Percentiles rank a stretch among this genome's conserved stretches.
Evolutionary conservation across 1,140 invertebrate genomes (phyloP).

Genomic region (Hylyphantes graminicola): DNA sequence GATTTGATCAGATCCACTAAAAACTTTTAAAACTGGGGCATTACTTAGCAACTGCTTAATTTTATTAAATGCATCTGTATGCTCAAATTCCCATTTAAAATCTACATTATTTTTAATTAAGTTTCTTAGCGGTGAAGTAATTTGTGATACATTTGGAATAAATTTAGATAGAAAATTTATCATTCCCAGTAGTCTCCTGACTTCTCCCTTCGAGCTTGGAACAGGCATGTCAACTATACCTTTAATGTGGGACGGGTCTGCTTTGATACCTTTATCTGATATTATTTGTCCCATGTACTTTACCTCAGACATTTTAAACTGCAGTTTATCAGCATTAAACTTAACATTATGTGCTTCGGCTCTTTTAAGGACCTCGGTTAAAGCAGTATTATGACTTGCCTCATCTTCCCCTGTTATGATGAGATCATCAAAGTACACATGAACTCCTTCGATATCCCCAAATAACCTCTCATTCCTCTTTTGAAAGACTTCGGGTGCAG

Average conservation of each 20-base stretch:
- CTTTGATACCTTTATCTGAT: constrained; percentile 39
- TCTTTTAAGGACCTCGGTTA: constrained; percentile 65
- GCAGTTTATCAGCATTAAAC: constrained; percentile 66
- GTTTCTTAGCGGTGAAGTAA: constrained; percentile 33
- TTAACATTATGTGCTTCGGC: constrained; percentile 65
- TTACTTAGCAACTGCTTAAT: constrained; percentile 31
- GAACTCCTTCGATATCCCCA: too few relatives aligned
- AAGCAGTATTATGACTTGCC: too few relatives aligned
- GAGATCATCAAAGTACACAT: too few relatives aligned
- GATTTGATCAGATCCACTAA: neutral
- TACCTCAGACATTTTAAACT: constrained; percentile 20
- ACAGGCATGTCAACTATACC: constrained; percentile 62
- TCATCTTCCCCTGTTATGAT: too few relatives aligned
- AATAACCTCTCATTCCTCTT: too few relatives aligned
- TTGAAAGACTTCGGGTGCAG: too few relatives aligned
- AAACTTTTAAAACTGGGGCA: constrained; percentile 35
- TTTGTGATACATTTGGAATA: constrained; percentile 37
- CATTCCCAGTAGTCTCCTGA: too few relatives aligned
- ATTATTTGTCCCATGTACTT: constrained; percentile 26
- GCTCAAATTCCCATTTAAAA: constrained; percentile 30
- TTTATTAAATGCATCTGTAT: constrained; percentile 12
- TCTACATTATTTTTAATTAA: constrained; percentile 40
- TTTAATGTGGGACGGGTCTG: constrained; percentile 66
- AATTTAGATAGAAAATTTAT: constrained; percentile 58
- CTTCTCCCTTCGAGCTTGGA: constrained; percentile 22